Percentiles rank a stretch among this genome's conserved stretches.
Evolutionary conservation across 2,797 vertebrate genomes (phyloP).

Genomic region (Microctenopoma lineatum): DNA sequence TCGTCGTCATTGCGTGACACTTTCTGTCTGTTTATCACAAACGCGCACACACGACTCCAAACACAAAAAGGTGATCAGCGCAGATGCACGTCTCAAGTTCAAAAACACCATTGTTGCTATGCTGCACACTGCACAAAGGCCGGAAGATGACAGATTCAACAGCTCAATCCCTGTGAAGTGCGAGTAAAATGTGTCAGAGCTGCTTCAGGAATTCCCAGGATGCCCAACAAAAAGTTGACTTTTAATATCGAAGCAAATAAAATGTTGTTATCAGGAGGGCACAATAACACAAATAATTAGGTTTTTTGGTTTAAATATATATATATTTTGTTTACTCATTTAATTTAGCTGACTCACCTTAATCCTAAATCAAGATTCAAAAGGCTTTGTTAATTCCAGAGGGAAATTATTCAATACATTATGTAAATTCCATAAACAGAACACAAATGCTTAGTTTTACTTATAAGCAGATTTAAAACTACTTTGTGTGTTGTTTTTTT

Average conservation of each 20-base stretch:
- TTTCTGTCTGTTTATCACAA: constrained; percentile 31
- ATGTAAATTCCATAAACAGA: too few relatives aligned
- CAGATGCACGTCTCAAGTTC: not conserved
- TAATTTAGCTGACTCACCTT: too few relatives aligned
- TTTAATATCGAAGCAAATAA: too few relatives aligned
- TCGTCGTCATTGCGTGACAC: not conserved
- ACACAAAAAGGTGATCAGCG: constrained; percentile 22
- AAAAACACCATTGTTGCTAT: constrained; percentile 63
- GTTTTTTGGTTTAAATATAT: too few relatives aligned
- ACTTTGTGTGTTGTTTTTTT: not conserved
- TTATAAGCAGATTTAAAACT: not conserved
- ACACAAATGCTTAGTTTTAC: not conserved
- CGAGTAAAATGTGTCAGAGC: constrained; percentile 6
- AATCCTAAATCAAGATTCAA: too few relatives aligned
- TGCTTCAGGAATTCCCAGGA: not conserved
- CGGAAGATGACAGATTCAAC: constrained; percentile 26
- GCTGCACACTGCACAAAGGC: constrained; percentile 31
- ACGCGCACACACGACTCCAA: constrained; percentile 32
- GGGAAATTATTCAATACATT: too few relatives aligned
- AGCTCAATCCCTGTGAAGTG: constrained; percentile 16
- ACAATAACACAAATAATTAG: too few relatives aligned
- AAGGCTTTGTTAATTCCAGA: too few relatives aligned
- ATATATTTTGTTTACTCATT: too few relatives aligned
- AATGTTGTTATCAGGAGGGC: too few relatives aligned
- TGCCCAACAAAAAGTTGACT: not conserved